These are phyloP conservation scores for Platysteira castanea DNA, from an alignment of 2,113 vertebrate genomes.

Conservation along the genomic window DNA sequence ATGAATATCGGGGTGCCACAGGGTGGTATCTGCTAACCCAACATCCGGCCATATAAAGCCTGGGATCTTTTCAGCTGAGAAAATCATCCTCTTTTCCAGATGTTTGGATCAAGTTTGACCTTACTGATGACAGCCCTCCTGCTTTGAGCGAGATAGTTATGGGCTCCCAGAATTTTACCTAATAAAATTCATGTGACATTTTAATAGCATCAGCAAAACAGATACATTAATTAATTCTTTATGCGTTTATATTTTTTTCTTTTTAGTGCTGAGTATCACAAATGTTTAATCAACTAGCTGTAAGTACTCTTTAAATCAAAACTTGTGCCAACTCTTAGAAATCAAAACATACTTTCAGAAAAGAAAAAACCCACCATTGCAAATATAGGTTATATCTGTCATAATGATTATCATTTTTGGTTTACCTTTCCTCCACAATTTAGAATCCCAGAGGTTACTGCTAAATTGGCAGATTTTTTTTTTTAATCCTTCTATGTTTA, in stretches of 20 bases:
- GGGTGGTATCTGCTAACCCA: background rate
- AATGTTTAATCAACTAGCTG: background rate
- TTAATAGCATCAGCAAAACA: background rate
- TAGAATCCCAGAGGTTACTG: background rate
- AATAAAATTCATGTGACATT: background rate
- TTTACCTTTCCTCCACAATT: background rate
- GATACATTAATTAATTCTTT: background rate
- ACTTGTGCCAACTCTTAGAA: background rate
- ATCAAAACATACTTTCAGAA: background rate
- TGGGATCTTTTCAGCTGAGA: background rate
- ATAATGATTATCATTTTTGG: background rate
- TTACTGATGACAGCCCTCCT: background rate
- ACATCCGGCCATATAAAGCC: background rate
- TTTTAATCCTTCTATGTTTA: background rate
- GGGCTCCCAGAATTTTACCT: background rate
- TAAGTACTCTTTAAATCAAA: background rate
- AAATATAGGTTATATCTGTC: background rate
- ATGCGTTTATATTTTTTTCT: background rate
- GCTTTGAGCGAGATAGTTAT: fast-evolving
- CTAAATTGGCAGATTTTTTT: background rate
- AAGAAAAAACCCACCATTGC: background rate
- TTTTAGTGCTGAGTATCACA: background rate
- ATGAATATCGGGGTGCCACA: background rate
- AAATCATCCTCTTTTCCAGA: fast-evolving
- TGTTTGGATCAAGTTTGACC: background rate